Evolutionary conservation across 64 coral and sea anemone genomes (phyloP).

Genomic region (Porites lutea): DNA sequence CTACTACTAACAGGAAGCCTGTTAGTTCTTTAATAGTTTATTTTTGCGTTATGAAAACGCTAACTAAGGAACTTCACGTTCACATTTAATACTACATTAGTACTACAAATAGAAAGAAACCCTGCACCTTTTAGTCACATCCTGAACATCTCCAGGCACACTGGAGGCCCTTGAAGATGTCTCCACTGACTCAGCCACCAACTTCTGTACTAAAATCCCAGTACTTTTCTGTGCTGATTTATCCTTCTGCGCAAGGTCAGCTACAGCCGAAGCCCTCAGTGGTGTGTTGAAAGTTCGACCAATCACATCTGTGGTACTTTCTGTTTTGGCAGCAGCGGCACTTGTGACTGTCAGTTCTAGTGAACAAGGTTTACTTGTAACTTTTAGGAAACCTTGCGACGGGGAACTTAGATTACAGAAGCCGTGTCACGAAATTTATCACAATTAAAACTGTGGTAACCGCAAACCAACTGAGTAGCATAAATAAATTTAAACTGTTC

Average conservation of each 20-base stretch:
- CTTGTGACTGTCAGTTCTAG: background rate
- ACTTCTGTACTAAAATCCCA: conserved; percentile 51
- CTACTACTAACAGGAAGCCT: too few relatives aligned
- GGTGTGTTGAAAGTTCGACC: conserved; percentile 91
- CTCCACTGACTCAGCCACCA: conserved; percentile 79
- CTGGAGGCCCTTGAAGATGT: conserved; percentile 85
- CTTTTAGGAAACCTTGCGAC: too few relatives aligned
- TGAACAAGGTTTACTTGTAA: background rate
- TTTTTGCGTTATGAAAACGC: too few relatives aligned
- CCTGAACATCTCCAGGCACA: conserved; percentile 83
- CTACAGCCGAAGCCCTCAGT: conserved; percentile 87
- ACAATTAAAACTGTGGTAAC: too few relatives aligned
- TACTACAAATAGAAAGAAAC: too few relatives aligned
- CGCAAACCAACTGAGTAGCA: too few relatives aligned
- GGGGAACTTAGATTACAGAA: too few relatives aligned
- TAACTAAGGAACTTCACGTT: too few relatives aligned
- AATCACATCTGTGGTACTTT: conserved; percentile 65
- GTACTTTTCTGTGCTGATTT: conserved; percentile 56
- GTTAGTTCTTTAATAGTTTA: too few relatives aligned
- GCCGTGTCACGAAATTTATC: too few relatives aligned
- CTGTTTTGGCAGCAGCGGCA: background rate
- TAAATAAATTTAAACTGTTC: too few relatives aligned
- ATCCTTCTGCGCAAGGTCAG: conserved; percentile 88
- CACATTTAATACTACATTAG: too few relatives aligned
- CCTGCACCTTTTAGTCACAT: conserved; percentile 46